phyloP scores from a whole-genome alignment of 2,113 vertebrate species.

The Rallus limicola region DNA sequence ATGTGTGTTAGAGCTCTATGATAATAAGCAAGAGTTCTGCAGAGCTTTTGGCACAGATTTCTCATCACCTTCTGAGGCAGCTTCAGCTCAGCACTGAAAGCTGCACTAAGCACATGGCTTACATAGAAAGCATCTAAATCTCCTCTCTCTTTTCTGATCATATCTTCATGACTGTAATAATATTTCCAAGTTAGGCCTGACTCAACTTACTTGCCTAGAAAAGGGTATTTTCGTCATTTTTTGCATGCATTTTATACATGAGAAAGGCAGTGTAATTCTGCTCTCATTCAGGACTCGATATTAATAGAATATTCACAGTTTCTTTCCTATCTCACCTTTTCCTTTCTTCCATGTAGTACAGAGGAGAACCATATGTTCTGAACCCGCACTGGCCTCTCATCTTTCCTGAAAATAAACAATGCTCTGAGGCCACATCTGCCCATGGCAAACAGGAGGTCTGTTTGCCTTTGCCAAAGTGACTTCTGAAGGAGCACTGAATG shows the following conservation, averaged over 20 bases:
- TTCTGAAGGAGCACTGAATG: neutral
- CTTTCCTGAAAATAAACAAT: neutral
- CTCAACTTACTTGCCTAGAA: neutral
- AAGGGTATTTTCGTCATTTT: neutral
- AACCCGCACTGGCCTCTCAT: neutral
- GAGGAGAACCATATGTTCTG: neutral
- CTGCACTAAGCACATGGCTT: neutral
- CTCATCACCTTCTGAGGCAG: neutral
- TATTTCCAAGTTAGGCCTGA: neutral
- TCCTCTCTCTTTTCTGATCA: neutral
- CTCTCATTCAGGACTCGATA: neutral
- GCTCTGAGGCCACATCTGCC: neutral
- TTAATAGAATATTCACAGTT: neutral
- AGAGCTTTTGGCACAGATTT: neutral
- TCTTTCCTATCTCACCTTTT: neutral
- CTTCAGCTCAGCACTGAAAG: neutral
- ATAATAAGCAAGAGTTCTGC: neutral
- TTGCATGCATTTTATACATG: neutral
- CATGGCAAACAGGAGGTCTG: neutral
- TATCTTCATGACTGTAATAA: neutral
- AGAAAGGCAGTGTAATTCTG: neutral
- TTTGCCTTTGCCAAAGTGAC: neutral
- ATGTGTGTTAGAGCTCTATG: neutral
- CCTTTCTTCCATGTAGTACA: neutral
- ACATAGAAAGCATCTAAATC: neutral